A percentile compares a stretch with the other conserved stretches of the same genome.
These are phyloP conservation scores for Chloromyia formosa DNA, from an alignment of 2,888 invertebrate genomes.

Conservation along the genomic window DNA sequence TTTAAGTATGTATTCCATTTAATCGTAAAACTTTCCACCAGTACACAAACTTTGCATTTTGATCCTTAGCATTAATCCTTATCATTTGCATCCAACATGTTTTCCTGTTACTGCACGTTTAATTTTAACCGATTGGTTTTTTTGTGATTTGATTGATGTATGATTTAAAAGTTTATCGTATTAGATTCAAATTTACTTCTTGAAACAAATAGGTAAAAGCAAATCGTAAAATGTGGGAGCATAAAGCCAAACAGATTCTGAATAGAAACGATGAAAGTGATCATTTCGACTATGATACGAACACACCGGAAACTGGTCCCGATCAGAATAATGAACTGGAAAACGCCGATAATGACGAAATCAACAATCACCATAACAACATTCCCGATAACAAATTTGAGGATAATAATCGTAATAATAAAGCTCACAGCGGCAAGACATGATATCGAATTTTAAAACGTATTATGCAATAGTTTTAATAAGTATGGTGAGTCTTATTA, in stretches of 20 bases:
- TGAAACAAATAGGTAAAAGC: constrained; percentile 59
- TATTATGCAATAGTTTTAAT: constrained; percentile 50
- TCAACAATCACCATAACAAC: constrained; percentile 46
- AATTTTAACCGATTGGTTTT: not conserved
- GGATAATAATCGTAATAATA: constrained; percentile 33
- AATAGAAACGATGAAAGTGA: constrained; percentile 52
- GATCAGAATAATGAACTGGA: constrained; percentile 46
- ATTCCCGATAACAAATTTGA: constrained; percentile 45
- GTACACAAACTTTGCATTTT: not conserved
- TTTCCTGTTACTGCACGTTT: constrained; percentile 16
- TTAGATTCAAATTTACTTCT: not conserved
- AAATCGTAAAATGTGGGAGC: constrained; percentile 63
- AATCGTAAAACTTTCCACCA: constrained; percentile 1
- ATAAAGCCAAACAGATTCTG: constrained; percentile 63
- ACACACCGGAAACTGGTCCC: constrained; percentile 44
- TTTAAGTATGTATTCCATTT: no score
- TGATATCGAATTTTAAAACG: constrained; percentile 54
- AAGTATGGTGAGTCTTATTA: constrained; percentile 18
- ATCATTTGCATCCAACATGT: constrained; percentile 22
- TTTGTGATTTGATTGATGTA: not conserved
- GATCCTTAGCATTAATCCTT: not conserved
- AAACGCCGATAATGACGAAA: not conserved
- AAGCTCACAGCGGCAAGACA: constrained; percentile 49
- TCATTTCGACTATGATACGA: constrained; percentile 56
- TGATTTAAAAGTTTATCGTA: no score